Percentiles rank a stretch among this genome's conserved stretches.
Evolutionary conservation across 2,113 vertebrate genomes (phyloP).

Genomic region (Archilochus colubris): DNA sequence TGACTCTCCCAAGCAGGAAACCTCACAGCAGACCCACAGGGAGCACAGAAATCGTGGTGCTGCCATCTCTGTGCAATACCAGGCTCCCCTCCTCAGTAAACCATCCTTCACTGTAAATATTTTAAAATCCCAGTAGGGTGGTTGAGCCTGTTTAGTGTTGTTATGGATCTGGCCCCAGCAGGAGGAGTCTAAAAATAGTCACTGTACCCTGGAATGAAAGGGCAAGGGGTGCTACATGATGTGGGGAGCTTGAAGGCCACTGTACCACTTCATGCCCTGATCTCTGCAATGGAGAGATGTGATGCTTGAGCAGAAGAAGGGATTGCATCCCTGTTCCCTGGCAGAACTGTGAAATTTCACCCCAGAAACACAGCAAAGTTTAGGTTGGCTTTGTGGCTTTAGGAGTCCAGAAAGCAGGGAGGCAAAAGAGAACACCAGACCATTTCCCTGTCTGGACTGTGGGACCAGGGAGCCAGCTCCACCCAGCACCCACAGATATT

Average conservation of each 20-base stretch:
- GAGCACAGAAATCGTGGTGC: constrained; percentile 20
- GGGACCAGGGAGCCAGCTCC: not conserved
- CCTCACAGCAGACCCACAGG: constrained; percentile 19
- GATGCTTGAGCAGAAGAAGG: not conserved
- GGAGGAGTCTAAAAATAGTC: constrained; percentile 66
- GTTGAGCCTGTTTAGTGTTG: constrained; percentile 49
- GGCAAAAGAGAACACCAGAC: not conserved
- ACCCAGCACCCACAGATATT: not conserved
- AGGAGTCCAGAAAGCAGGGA: not conserved
- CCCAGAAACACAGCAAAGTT: not conserved
- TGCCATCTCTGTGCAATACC: constrained; percentile 7
- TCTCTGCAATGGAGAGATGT: not conserved
- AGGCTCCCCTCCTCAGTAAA: constrained; percentile 36
- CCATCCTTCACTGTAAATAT: constrained; percentile 58
- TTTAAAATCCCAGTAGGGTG: constrained; percentile 48
- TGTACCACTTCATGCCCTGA: not conserved
- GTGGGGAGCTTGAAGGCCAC: not conserved
- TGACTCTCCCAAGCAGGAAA: not conserved
- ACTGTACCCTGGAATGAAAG: constrained; percentile 34
- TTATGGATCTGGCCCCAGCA: constrained; percentile 51
- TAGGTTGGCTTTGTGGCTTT: not conserved
- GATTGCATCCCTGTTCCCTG: not conserved
- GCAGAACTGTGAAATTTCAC: not conserved
- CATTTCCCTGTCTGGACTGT: rapidly evolving
- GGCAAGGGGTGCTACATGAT: not conserved